phyloP scores from a whole-genome alignment of 53 echinoderm and acorn worm genomes.

The Arbacia lixula region DNA sequence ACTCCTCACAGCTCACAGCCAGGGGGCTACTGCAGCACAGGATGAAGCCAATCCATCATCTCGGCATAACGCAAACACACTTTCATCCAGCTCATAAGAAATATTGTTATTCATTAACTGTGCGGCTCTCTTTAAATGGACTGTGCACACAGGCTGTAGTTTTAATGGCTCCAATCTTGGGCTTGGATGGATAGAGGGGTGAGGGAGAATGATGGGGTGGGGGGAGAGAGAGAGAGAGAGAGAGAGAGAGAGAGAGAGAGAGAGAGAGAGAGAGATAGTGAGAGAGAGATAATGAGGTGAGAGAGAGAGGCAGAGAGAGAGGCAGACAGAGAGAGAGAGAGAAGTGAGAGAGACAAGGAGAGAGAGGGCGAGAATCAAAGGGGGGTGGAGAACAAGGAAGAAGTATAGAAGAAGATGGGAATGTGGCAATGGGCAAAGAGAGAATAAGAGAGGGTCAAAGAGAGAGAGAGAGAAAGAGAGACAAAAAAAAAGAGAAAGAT shows the following conservation, averaged over 20 bases:
- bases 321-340: neutral
- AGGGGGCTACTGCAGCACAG: too few relatives aligned
- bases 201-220: neutral
- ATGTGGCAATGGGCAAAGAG: too few relatives aligned
- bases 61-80: conserved; percentile 22
- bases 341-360: neutral
- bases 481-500: too few relatives aligned
- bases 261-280: neutral
- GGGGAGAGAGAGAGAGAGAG: neutral
- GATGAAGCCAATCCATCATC: conserved; percentile 2
- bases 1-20: too few relatives aligned
- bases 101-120: conserved; percentile 34
- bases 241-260: neutral
- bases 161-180: too few relatives aligned
- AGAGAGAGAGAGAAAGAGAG: too few relatives aligned
- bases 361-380: neutral
- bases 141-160: neutral
- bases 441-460: too few relatives aligned
- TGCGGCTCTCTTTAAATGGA: neutral
- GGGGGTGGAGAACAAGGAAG: too few relatives aligned
- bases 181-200: too few relatives aligned
- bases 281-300: neutral
- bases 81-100: conserved; percentile 1
- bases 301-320: conserved; percentile 4
- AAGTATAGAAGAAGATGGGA: too few relatives aligned